Evolutionary conservation across 2,888 invertebrate genomes (phyloP).

Genomic region (Torymus tubicola): DNA sequence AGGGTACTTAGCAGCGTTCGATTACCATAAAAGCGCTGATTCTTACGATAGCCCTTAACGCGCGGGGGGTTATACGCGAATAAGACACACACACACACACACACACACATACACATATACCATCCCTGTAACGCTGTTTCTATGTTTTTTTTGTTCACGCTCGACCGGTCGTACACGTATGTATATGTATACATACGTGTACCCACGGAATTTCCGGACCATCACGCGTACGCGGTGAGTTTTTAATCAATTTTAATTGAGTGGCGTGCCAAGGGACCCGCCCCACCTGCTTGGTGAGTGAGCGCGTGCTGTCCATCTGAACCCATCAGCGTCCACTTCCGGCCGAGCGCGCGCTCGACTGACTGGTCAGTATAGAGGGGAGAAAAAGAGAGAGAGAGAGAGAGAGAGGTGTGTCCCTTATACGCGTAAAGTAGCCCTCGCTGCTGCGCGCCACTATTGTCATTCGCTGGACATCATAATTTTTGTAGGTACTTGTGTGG

Average conservation of each 20-base stretch:
- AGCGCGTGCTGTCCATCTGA: conserved; percentile 36
- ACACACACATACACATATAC: too few species aligned
- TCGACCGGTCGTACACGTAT: conserved; percentile 58
- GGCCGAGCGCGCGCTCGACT: neutral
- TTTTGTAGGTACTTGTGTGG: too few species aligned
- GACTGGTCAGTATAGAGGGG: neutral
- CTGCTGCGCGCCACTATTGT: too few species aligned
- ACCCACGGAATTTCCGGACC: too few species aligned
- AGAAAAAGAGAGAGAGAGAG: neutral
- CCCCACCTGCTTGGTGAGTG: neutral
- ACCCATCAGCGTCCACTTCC: conserved; percentile 29
- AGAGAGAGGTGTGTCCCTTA: neutral
- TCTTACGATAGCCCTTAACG: too few species aligned
- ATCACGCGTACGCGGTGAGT: conserved; percentile 22
- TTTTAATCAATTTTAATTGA: conserved; percentile 64
- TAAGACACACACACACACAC: too few species aligned
- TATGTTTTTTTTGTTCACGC: too few species aligned
- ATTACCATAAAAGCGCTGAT: conserved; percentile 47
- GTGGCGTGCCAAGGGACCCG: conserved; percentile 52
- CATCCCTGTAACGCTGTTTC: too few species aligned
- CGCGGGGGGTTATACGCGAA: too few species aligned
- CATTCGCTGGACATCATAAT: too few species aligned
- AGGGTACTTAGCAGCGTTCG: conserved; percentile 21
- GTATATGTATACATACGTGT: too few species aligned
- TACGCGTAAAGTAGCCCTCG: too few species aligned